These are phyloP conservation scores for Rhingia rostrata DNA, from an alignment of 2,888 invertebrate species.

Conservation along the genomic window DNA sequence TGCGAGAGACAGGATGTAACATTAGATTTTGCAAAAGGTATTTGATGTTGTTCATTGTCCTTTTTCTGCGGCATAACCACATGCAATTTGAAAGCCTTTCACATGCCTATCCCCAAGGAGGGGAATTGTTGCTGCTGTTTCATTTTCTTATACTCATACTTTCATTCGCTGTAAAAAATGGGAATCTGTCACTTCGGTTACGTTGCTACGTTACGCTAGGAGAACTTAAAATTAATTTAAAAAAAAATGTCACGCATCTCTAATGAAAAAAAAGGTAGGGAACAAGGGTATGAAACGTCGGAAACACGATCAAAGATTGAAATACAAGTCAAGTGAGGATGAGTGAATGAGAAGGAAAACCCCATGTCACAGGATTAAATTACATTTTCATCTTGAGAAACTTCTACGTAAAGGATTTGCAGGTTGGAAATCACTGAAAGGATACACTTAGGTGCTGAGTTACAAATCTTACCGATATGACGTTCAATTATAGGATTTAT, in stretches of 20 bases:
- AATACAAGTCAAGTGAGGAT: neutral
- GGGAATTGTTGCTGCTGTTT: neutral
- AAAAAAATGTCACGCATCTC: slow-evolving; percentile 21
- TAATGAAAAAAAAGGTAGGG: slow-evolving; percentile 8
- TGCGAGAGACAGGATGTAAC: slow-evolving; percentile 1
- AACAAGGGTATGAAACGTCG: slow-evolving; percentile 8
- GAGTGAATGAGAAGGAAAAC: neutral
- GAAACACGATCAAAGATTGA: slow-evolving; percentile 36
- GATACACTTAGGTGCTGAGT: slow-evolving; percentile 6
- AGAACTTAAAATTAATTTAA: slow-evolving; percentile 58
- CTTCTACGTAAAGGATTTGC: slow-evolving; percentile 23
- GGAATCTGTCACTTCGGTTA: slow-evolving; percentile 10
- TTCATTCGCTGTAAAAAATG: too few relatives aligned
- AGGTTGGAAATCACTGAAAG: neutral
- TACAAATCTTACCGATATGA: slow-evolving; percentile 51
- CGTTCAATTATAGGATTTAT: slow-evolving; percentile 63
- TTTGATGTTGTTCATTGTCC: slow-evolving; percentile 25
- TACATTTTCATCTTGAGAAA: slow-evolving; percentile 47
- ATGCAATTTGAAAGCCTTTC: slow-evolving; percentile 40
- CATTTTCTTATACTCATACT: too few relatives aligned
- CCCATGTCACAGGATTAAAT: slow-evolving; percentile 30
- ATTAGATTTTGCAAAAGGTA: slow-evolving; percentile 26
- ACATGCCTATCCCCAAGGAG: neutral
- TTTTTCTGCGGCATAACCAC: neutral
- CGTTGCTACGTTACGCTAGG: slow-evolving; percentile 29